Evolutionary conservation across 2,797 vertebrate species (phyloP).

Genomic region (Phoxinus dragarum): DNA sequence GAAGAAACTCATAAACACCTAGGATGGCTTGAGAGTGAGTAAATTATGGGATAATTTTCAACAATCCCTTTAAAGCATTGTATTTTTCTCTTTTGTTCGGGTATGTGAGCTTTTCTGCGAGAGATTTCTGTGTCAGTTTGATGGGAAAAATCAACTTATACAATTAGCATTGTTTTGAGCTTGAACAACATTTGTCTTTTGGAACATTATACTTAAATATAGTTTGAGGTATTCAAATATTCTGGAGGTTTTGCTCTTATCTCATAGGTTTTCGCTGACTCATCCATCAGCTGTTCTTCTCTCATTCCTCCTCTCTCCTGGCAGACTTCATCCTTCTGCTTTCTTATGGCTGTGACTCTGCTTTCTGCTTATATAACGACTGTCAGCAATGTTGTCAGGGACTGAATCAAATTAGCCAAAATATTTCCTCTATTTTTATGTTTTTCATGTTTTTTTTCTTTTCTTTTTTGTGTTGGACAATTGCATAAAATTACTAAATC

Average conservation of each 20-base stretch:
- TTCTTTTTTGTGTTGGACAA: too few relatives aligned
- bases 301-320: conserved; percentile 32
- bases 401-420: conserved; percentile 9
- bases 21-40: too few relatives aligned
- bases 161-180: neutral
- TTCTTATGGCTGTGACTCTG: conserved; percentile 42
- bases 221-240: neutral
- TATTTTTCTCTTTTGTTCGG: neutral
- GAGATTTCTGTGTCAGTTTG: neutral
- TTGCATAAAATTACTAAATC: neutral
- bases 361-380: conserved; percentile 68
- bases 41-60: too few relatives aligned
- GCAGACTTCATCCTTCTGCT: conserved; percentile 39
- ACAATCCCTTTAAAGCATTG: neutral
- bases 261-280: conserved; percentile 19
- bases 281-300: conserved; percentile 38
- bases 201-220: neutral
- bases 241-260: conserved; percentile 11
- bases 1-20: too few relatives aligned
- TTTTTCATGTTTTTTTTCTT: neutral
- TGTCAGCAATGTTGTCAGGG: conserved; percentile 86
- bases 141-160: neutral
- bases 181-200: neutral
- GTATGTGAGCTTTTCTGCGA: neutral
- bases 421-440: neutral